Evolutionary conservation across 2,113 vertebrate genomes (phyloP).

Genomic region (Hepsetus odoe): DNA sequence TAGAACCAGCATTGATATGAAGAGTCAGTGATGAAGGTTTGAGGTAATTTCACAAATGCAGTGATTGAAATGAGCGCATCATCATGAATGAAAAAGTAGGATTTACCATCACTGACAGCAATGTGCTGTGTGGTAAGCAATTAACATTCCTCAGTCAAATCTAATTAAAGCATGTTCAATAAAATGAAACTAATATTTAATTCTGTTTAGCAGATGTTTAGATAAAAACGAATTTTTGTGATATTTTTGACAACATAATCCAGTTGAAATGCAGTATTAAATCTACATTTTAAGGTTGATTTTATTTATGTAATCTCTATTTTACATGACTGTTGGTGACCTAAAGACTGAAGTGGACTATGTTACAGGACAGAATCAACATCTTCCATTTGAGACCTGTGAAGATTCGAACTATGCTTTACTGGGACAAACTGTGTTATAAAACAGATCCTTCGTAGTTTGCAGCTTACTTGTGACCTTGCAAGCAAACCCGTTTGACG

Average conservation of each 20-base stretch:
- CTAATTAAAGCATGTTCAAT: too few species aligned
- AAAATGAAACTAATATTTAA: too few species aligned
- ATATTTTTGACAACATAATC: too few species aligned
- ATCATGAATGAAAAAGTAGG: too few species aligned
- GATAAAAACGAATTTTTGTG: too few species aligned
- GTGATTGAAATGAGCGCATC: not conserved
- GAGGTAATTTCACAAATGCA: not conserved
- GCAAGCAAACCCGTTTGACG: conserved; percentile 8
- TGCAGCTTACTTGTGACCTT: conserved; percentile 45
- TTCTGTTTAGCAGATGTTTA: too few species aligned
- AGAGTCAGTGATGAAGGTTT: not conserved
- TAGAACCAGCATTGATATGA: not conserved
- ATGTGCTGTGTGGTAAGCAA: too few species aligned
- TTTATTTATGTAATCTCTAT: too few species aligned
- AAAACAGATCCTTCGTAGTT: not conserved
- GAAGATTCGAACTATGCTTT: not conserved
- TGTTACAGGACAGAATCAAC: not conserved
- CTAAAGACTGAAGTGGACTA: not conserved
- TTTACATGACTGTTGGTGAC: not conserved
- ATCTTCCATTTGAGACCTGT: not conserved
- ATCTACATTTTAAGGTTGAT: too few species aligned
- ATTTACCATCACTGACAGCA: too few species aligned
- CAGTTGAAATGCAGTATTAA: too few species aligned
- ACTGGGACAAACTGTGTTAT: not conserved
- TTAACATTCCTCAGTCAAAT: too few species aligned